These are phyloP conservation scores for Cyprinodon brontotheroides DNA, from an alignment of 2,113 vertebrate species.

Conservation along the genomic window DNA sequence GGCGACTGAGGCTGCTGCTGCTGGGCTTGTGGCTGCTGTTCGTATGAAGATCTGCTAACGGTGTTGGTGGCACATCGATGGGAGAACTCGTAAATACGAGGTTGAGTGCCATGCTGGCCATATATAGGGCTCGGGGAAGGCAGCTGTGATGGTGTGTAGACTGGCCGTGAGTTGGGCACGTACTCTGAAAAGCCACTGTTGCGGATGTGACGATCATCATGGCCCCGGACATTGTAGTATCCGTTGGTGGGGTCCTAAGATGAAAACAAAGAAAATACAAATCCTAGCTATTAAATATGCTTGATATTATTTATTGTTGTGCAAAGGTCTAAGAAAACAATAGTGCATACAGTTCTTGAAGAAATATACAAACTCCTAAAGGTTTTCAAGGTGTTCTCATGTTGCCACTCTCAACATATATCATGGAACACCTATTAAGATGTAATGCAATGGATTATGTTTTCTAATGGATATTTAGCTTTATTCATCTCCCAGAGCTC, in stretches of 20 bases:
- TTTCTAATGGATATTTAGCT: neutral
- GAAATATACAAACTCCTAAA: neutral
- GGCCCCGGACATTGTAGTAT: slow-evolving; percentile 90
- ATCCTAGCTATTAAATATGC: neutral
- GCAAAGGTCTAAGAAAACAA: slow-evolving; percentile 2
- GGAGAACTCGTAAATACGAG: slow-evolving; percentile 84
- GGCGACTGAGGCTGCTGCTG: slow-evolving; percentile 54
- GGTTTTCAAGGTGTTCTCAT: neutral
- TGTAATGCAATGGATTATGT: neutral
- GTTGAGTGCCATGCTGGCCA: slow-evolving; percentile 76
- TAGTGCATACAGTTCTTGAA: neutral
- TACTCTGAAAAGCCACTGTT: slow-evolving; percentile 84
- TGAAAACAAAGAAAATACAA: neutral
- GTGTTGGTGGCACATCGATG: slow-evolving; percentile 82
- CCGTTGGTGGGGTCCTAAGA: slow-evolving; percentile 89
- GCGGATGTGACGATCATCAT: slow-evolving; percentile 81
- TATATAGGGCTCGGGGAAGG: slow-evolving; percentile 79
- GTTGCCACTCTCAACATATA: neutral
- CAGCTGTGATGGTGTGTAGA: slow-evolving; percentile 81
- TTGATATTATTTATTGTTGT: neutral
- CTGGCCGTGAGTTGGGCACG: slow-evolving; percentile 77
- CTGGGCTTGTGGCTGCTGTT: slow-evolving; percentile 78
- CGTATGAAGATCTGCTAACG: slow-evolving; percentile 76
- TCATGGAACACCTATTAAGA: too few species aligned
- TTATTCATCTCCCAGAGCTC: too few species aligned